phyloP scores from a whole-genome alignment of 2,113 vertebrate genomes.

The Leucoraja erinaceus region DNA sequence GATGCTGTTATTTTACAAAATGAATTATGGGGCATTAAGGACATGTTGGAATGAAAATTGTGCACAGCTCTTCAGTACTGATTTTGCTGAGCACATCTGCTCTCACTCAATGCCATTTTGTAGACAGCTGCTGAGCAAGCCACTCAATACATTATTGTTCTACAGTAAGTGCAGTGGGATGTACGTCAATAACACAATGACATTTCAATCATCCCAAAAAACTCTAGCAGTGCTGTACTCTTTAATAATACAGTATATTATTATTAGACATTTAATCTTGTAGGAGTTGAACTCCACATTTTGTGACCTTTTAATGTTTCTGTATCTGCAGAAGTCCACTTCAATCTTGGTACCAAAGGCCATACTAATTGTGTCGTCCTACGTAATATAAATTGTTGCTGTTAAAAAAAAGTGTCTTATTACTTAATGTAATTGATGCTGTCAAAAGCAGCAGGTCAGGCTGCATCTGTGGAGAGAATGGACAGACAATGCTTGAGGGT shows the following conservation, averaged over 20 bases:
- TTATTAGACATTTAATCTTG: background rate
- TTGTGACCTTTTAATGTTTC: background rate
- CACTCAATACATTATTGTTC: background rate
- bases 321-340: background rate
- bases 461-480: too few species aligned
- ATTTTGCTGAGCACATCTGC: constrained; percentile 12
- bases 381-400: background rate
- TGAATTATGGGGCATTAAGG: constrained; percentile 1
- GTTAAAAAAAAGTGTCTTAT: background rate
- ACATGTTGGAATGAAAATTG: constrained; percentile 29
- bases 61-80: background rate
- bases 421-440: too few species aligned
- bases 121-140: constrained; percentile 9
- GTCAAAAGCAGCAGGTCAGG: too few species aligned
- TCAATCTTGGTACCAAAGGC: too few species aligned
- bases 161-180: background rate
- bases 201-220: background rate
- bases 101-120: background rate
- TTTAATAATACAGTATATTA: background rate
- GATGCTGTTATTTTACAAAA: background rate
- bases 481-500: too few species aligned
- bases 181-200: background rate
- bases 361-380: background rate
- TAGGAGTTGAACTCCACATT: background rate
- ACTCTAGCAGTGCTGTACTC: background rate